These are phyloP conservation scores for Tenualosa thibaudeaui DNA, from an alignment of 2,797 vertebrate species.

Conservation along the genomic window DNA sequence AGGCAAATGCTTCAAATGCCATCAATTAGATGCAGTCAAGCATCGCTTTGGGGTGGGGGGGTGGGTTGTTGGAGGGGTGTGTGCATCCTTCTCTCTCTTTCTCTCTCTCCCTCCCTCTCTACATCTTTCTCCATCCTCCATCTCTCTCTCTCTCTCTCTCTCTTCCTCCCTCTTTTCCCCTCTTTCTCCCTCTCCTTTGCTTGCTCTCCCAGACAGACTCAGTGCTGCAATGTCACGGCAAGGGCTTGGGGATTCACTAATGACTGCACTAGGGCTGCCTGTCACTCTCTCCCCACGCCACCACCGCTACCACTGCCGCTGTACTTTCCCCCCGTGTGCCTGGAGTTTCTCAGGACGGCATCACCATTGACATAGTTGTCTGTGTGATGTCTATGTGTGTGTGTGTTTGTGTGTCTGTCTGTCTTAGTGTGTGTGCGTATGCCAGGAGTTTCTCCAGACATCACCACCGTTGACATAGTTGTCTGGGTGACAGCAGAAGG, in stretches of 20 bases:
- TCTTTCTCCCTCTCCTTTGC: slow-evolving; percentile 33
- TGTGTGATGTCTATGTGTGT: too few relatives aligned
- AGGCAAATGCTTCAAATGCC: slow-evolving; percentile 47
- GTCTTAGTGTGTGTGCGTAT: neutral
- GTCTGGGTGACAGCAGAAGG: neutral
- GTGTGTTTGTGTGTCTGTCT: too few relatives aligned
- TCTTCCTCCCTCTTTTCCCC: slow-evolving; percentile 34
- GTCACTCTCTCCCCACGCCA: neutral
- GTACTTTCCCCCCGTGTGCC: neutral
- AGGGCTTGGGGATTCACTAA: slow-evolving; percentile 45
- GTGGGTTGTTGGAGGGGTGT: slow-evolving; percentile 18
- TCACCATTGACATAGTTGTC: too few relatives aligned
- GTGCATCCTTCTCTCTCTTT: neutral
- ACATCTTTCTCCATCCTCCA: neutral
- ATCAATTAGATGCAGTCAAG: slow-evolving; percentile 53
- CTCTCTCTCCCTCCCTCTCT: neutral
- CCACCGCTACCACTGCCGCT: neutral
- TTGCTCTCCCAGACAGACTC: slow-evolving; percentile 51
- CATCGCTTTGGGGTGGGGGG: slow-evolving; percentile 50
- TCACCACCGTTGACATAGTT: neutral
- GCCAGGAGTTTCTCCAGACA: neutral
- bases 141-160: slow-evolving; percentile 32
- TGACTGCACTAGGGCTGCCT: slow-evolving; percentile 13
- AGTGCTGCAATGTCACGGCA: slow-evolving; percentile 62
- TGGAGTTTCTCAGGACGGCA: neutral